These are phyloP conservation scores for Leuciscus waleckii DNA, from an alignment of 2,797 vertebrate genomes.

Conservation along the genomic window DNA sequence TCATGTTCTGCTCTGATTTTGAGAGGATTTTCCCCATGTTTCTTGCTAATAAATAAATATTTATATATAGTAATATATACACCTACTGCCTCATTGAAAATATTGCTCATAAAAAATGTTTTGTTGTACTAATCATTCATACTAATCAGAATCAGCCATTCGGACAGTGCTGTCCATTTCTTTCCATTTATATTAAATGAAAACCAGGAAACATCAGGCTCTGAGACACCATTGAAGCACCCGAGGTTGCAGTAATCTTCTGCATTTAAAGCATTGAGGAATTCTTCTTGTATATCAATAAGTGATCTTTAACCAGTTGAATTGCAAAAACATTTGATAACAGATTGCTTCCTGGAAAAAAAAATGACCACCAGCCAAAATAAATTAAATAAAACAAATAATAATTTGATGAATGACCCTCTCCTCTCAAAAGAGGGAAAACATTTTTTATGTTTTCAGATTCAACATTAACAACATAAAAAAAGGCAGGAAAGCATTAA, in stretches of 20 bases:
- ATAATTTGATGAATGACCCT: background rate
- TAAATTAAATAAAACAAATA: background rate
- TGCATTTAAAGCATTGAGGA: background rate
- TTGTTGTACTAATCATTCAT: background rate
- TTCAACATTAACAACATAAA: background rate
- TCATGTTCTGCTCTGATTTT: background rate
- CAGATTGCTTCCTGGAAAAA: conserved; percentile 24
- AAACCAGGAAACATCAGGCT: background rate
- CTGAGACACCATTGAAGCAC: background rate
- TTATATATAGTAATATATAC: background rate
- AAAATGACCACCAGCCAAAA: background rate
- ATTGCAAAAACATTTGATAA: background rate
- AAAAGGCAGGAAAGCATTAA: background rate
- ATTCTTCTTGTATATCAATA: background rate
- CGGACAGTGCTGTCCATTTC: background rate
- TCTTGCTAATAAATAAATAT: conserved; percentile 2
- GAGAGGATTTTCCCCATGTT: background rate
- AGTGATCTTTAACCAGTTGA: conserved; percentile 35
- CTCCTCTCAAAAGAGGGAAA: background rate
- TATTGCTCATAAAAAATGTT: background rate
- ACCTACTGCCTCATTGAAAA: background rate
- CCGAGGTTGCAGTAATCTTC: background rate
- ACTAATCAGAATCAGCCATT: background rate
- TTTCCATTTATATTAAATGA: background rate
- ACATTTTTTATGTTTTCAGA: too few species aligned